Evolutionary conservation across 2,797 vertebrate genomes (phyloP).

Genomic region (Ambastaia sidthimunki): DNA sequence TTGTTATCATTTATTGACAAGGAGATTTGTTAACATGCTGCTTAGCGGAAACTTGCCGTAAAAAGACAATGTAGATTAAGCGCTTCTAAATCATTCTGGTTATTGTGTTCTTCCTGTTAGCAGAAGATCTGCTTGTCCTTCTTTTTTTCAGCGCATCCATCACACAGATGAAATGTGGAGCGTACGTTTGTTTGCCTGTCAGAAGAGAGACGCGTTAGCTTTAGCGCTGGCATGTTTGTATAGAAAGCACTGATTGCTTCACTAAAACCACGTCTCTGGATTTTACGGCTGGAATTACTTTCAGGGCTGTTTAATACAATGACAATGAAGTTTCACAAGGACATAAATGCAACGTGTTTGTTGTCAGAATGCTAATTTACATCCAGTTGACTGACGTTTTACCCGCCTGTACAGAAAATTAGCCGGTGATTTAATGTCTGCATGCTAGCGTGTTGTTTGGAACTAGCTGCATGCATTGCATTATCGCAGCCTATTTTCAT

Average conservation of each 20-base stretch:
- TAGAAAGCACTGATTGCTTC: slow-evolving; percentile 23
- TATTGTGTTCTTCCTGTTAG: slow-evolving; percentile 40
- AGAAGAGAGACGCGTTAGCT: slow-evolving; percentile 33
- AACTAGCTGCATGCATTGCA: background rate
- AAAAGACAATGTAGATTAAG: slow-evolving; percentile 35
- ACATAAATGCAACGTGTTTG: background rate
- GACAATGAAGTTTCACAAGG: background rate
- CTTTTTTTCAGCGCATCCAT: slow-evolving; percentile 51
- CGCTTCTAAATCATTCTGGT: slow-evolving; percentile 46
- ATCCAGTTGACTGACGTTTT: background rate
- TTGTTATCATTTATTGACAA: slow-evolving; percentile 3
- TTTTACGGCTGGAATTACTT: slow-evolving; percentile 35
- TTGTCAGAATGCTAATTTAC: slow-evolving; percentile 16
- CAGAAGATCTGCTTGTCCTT: slow-evolving; percentile 17
- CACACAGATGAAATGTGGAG: slow-evolving; percentile 43
- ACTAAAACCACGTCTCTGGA: slow-evolving; percentile 9
- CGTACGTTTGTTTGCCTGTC: slow-evolving; percentile 48
- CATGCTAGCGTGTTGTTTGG: background rate
- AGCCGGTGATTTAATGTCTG: background rate
- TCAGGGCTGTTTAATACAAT: slow-evolving; percentile 18
- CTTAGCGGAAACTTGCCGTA: slow-evolving; percentile 13
- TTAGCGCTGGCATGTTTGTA: slow-evolving; percentile 35
- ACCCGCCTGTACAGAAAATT: background rate
- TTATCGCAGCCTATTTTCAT: background rate
- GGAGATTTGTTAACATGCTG: slow-evolving; percentile 36